phyloP scores from a whole-genome alignment of 2,888 invertebrate genomes.

The Ecdyonurus torrentis region DNA sequence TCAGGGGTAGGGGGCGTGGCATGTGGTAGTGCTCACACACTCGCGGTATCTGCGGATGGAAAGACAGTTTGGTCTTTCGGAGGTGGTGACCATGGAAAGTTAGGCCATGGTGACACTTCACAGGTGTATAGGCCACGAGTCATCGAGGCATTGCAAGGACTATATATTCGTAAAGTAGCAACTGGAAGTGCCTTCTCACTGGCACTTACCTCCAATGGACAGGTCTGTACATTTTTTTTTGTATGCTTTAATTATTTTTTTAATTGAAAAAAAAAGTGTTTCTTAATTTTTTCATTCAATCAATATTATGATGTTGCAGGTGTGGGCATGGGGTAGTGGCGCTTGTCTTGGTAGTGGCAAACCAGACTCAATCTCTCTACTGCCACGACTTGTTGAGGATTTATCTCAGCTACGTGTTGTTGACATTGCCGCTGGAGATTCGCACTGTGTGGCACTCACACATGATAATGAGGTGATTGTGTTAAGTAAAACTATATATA shows the following conservation, averaged over 20 bases:
- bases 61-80: constrained; percentile 40
- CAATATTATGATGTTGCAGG: constrained; percentile 20
- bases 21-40: constrained; percentile 36
- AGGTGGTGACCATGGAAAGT: constrained; percentile 36
- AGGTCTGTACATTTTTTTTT: constrained; percentile 19
- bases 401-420: constrained; percentile 32
- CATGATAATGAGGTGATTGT: constrained; percentile 35
- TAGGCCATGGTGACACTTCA: constrained; percentile 31
- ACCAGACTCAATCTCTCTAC: constrained; percentile 34
- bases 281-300: neutral
- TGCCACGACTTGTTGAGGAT: constrained; percentile 36
- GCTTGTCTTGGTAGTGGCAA: constrained; percentile 39
- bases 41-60: constrained; percentile 34
- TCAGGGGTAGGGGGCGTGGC: constrained; percentile 37
- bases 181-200: constrained; percentile 36
- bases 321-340: constrained; percentile 46
- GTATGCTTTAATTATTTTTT: neutral
- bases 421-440: constrained; percentile 42
- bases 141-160: constrained; percentile 37
- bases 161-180: constrained; percentile 36
- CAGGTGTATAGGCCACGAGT: constrained; percentile 37
- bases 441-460: constrained; percentile 40
- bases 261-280: neutral
- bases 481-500: too few relatives aligned
- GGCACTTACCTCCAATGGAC: constrained; percentile 32